phyloP scores from a whole-genome alignment of 2,888 invertebrate genomes.

The Andrena trimmerana region DNA sequence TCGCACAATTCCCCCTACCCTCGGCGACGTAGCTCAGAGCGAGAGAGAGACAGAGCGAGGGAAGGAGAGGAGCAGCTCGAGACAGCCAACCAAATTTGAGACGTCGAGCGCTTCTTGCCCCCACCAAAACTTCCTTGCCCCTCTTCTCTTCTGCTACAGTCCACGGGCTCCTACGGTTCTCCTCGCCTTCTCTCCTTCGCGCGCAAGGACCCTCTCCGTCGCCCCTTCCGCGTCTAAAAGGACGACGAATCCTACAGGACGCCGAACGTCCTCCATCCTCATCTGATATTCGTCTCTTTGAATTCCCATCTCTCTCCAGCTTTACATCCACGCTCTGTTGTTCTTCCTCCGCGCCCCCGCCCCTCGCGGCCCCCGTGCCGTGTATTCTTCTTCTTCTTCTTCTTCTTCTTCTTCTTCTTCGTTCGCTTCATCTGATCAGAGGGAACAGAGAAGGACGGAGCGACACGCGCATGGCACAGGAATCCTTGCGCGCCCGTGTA shows the following conservation, averaged over 20 bases:
- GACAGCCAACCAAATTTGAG: constrained; percentile 84
- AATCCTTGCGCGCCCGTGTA: constrained; percentile 72
- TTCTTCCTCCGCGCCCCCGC: constrained; percentile 34
- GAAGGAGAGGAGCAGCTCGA: constrained; percentile 69
- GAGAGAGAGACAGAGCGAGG: constrained; percentile 42
- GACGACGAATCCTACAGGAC: constrained; percentile 70
- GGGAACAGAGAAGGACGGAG: constrained; percentile 53
- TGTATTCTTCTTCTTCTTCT: constrained; percentile 23
- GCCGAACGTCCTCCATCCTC: constrained; percentile 50
- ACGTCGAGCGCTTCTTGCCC: constrained; percentile 75
- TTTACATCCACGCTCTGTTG: constrained; percentile 23
- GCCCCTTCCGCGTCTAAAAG: constrained; percentile 33
- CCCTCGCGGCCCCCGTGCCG: constrained; percentile 22
- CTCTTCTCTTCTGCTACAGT: constrained; percentile 52
- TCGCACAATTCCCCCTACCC: constrained; percentile 50
- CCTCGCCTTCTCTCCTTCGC: constrained; percentile 28
- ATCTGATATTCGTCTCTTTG: constrained; percentile 47
- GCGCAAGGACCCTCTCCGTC: constrained; percentile 42
- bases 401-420: constrained; percentile 49
- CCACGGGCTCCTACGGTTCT: constrained; percentile 42
- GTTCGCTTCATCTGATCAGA: constrained; percentile 29
- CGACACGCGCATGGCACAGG: constrained; percentile 70
- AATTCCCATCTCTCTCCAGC: constrained; percentile 39
- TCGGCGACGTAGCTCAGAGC: constrained; percentile 30
- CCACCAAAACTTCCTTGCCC: constrained; percentile 65